These are phyloP conservation scores for Phylloscopus collybita DNA, from an alignment of 2,797 vertebrate genomes.

Conservation along the genomic window DNA sequence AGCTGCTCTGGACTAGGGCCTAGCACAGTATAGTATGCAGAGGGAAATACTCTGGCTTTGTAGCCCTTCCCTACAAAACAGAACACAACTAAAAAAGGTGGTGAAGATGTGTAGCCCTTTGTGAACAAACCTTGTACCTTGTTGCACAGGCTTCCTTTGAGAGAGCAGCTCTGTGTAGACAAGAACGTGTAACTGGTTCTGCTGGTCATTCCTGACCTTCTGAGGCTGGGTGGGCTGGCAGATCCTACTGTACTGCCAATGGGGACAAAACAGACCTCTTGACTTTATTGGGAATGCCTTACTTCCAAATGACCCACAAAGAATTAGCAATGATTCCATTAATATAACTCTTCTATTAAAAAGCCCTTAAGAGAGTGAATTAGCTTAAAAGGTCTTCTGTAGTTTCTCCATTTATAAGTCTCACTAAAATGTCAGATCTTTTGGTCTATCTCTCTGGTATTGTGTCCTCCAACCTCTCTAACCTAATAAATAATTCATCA, in stretches of 20 bases:
- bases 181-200: background rate
- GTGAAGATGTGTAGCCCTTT: slow-evolving; percentile 42
- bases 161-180: background rate
- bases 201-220: background rate
- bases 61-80: background rate
- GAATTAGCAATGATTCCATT: background rate
- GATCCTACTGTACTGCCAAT: background rate
- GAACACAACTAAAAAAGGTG: background rate
- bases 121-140: slow-evolving; percentile 24
- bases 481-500: background rate
- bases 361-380: background rate
- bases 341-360: background rate
- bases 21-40: background rate
- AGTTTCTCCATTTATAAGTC: background rate
- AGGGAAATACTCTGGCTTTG: background rate
- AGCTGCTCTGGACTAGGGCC: background rate
- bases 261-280: slow-evolving; percentile 23
- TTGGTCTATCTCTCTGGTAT: background rate
- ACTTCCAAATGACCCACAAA: background rate
- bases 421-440: background rate
- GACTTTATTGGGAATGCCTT: slow-evolving; percentile 9
- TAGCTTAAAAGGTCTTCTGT: background rate
- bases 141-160: background rate
- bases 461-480: background rate
- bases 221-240: background rate